Conservation (phyloP, 1,140 invertebrate species). For the Magallana ariakensis region DNA sequence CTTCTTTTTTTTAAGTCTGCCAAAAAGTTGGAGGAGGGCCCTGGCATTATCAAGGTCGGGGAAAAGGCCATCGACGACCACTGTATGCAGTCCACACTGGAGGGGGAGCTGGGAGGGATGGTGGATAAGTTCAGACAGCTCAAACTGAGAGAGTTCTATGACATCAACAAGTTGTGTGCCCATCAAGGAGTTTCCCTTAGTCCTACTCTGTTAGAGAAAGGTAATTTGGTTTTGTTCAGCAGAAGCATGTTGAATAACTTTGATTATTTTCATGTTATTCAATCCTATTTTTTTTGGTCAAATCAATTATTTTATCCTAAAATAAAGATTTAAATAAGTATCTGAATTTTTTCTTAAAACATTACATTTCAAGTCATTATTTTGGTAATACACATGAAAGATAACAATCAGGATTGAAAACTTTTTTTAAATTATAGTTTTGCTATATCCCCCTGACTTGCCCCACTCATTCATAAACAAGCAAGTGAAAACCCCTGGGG, state of each 20-base stretch:
- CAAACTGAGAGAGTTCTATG: conserved; percentile 73
- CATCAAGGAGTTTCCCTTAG: conserved; percentile 67
- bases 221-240: conserved; percentile 58
- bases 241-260: too few species aligned
- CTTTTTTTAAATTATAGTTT: conserved; percentile 62
- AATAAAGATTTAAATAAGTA: not conserved
- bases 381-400: too few species aligned
- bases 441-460: conserved; percentile 74
- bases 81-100: conserved; percentile 72
- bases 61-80: conserved; percentile 76
- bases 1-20: conserved; percentile 46
- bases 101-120: conserved; percentile 67
- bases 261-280: too few species aligned
- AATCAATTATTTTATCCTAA: not conserved
- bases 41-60: conserved; percentile 73
- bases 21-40: conserved; percentile 49
- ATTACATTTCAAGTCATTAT: not conserved
- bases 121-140: conserved; percentile 73
- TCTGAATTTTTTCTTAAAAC: not conserved
- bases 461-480: conserved; percentile 60
- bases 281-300: too few species aligned
- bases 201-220: conserved; percentile 70
- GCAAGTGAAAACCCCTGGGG: conserved; percentile 57
- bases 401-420: too few species aligned
- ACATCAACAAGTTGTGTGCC: conserved; percentile 70